phyloP scores from a whole-genome alignment of 2,113 vertebrate species.

The Crotophaga sulcirostris region DNA sequence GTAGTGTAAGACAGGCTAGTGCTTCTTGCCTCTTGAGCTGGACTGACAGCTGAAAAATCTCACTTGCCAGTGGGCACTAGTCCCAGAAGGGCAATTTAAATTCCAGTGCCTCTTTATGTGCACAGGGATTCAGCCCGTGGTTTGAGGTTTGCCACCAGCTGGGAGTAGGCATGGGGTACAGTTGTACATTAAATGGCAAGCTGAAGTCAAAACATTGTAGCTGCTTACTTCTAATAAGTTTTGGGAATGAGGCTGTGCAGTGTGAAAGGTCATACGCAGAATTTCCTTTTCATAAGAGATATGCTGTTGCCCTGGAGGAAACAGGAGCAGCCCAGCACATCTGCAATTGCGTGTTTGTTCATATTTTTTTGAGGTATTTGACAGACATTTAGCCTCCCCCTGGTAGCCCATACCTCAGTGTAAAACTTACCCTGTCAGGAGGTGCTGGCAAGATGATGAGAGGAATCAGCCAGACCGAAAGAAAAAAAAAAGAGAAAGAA shows the following conservation, averaged over 20 bases:
- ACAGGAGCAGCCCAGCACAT: neutral
- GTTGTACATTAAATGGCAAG: neutral
- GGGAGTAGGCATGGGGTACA: neutral
- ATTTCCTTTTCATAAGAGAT: neutral
- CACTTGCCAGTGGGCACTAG: rapidly evolving
- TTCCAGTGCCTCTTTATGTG: neutral
- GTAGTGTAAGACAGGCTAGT: neutral
- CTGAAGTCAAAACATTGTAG: neutral
- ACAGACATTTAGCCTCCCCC: neutral
- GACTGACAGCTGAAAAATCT: neutral
- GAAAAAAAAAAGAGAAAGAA: too few relatives aligned
- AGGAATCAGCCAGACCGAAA: neutral
- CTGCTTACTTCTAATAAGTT: neutral
- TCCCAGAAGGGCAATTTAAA: neutral
- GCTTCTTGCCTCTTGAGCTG: rapidly evolving
- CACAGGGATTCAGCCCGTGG: rapidly evolving
- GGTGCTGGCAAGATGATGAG: neutral
- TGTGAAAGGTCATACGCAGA: neutral
- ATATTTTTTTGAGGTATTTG: neutral
- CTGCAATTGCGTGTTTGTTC: neutral
- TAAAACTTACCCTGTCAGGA: neutral
- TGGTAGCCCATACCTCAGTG: neutral
- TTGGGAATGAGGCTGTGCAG: neutral
- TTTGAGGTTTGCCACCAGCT: neutral
- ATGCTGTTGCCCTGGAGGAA: neutral